These are phyloP conservation scores for Pseudobourletiella spinata DNA, from an alignment of 1,140 invertebrate species.

Conservation along the genomic window DNA sequence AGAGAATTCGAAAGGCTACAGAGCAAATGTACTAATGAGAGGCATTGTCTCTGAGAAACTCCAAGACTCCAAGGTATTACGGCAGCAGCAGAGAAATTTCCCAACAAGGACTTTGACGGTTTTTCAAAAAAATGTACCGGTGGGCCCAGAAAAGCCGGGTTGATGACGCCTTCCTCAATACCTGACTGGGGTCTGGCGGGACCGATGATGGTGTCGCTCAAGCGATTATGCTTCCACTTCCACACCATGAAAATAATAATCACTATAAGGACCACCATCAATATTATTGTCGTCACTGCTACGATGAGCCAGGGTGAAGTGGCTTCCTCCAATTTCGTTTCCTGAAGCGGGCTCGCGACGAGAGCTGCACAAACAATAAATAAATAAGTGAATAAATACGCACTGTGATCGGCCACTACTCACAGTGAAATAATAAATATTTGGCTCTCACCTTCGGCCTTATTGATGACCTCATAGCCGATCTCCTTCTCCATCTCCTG, in stretches of 20 bases:
- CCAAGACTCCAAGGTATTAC: no score
- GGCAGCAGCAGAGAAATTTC: no score
- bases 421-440: no score
- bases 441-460: slow-evolving; percentile 31
- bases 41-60: no score
- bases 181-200: slow-evolving; percentile 27
- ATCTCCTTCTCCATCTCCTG: slow-evolving; percentile 35
- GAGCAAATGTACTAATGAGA: no score
- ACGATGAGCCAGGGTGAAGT: slow-evolving; percentile 30
- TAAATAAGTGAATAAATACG: no score
- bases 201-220: slow-evolving; percentile 12
- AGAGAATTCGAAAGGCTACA: no score
- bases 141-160: slow-evolving; percentile 31
- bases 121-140: slow-evolving; percentile 17
- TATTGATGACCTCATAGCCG: slow-evolving; percentile 34
- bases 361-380: slow-evolving; percentile 15
- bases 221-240: slow-evolving; percentile 34
- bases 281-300: slow-evolving; percentile 15
- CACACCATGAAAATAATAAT: slow-evolving; percentile 27
- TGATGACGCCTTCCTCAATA: slow-evolving; percentile 33
- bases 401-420: no score
- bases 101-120: neutral
- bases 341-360: slow-evolving; percentile 10
- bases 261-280: slow-evolving; percentile 16
- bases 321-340: neutral